Percentiles rank a stretch among this genome's conserved stretches.
Conservation (phyloP, 2,888 invertebrate genomes). For the Dyspetes luteomarginatus region DNA sequence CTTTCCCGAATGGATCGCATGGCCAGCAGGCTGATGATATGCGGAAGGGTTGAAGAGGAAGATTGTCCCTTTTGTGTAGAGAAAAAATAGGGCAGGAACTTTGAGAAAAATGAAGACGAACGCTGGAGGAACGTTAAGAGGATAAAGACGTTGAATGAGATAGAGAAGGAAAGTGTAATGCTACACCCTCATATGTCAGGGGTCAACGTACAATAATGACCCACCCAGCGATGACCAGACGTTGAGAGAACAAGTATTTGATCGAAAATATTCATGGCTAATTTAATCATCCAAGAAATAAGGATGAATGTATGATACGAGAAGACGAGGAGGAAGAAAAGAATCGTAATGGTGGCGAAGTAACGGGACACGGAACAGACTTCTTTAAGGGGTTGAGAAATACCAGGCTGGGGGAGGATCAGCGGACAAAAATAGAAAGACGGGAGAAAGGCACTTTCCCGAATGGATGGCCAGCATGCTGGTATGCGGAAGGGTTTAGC, state of each 20-base stretch:
- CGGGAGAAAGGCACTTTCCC: conserved; percentile 69
- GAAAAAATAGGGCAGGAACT: conserved; percentile 46
- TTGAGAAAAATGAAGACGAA: conserved; percentile 39
- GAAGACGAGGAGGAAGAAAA: conserved; percentile 22
- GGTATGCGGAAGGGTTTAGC: conserved; percentile 70
- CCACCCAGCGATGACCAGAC: not conserved
- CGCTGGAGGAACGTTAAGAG: conserved; percentile 10
- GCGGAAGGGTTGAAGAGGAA: no score
- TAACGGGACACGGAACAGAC: conserved; percentile 16
- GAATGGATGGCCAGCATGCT: conserved; percentile 63
- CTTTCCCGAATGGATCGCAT: conserved; percentile 73
- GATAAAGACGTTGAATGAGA: conserved; percentile 22
- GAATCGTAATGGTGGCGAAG: conserved; percentile 27
- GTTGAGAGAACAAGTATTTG: not conserved
- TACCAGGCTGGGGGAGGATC: conserved; percentile 32
- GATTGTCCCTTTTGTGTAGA: no score
- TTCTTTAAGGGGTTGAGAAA: no score
- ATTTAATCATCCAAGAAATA: conserved; percentile 40
- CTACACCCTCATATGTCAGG: conserved; percentile 4
- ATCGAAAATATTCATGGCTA: conserved; percentile 40
- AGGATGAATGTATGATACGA: conserved; percentile 40
- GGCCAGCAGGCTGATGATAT: no score
- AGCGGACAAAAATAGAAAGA: conserved; percentile 39
- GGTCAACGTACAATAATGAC: conserved; percentile 19
- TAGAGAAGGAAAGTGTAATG: conserved; percentile 28